phyloP scores from a whole-genome alignment of 2,888 invertebrate species.

The Brachypterus glaber region DNA sequence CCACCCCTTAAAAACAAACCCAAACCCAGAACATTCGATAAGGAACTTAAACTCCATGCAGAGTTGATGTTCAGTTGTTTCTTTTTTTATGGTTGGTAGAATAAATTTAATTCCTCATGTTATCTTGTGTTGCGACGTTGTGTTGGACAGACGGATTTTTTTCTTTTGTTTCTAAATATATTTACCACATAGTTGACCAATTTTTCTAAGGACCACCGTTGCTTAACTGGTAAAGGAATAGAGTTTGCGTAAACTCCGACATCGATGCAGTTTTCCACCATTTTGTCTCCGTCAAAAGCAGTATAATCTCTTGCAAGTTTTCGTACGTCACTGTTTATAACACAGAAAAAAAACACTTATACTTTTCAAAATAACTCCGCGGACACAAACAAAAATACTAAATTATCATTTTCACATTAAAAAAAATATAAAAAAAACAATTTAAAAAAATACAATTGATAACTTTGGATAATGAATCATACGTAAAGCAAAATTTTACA shows the following conservation, averaged over 20 bases:
- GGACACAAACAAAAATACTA: too few relatives aligned
- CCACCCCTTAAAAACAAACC: background rate
- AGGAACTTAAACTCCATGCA: background rate
- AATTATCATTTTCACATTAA: background rate
- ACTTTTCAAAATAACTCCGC: background rate
- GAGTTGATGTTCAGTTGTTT: background rate
- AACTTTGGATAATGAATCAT: too few relatives aligned
- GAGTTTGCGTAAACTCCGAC: conserved; percentile 48
- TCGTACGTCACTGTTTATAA: conserved; percentile 47
- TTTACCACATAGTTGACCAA: conserved; percentile 47
- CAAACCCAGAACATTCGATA: background rate
- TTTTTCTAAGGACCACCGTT: conserved; percentile 52
- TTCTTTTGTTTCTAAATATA: background rate
- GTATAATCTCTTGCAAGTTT: conserved; percentile 53
- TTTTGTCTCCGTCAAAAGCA: conserved; percentile 44
- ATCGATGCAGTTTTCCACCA: conserved; percentile 52
- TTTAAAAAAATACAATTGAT: too few relatives aligned
- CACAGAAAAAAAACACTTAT: conserved; percentile 1
- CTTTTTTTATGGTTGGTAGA: background rate
- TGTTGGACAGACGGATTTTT: background rate
- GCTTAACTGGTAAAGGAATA: conserved; percentile 39
- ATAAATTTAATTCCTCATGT: conserved; percentile 2
- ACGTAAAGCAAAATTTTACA: too few relatives aligned
- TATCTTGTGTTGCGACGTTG: background rate
- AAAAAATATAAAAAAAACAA: conserved; percentile 3